phyloP scores from a whole-genome alignment of 2,888 invertebrate species.

The Drosophila vallismaia region DNA sequence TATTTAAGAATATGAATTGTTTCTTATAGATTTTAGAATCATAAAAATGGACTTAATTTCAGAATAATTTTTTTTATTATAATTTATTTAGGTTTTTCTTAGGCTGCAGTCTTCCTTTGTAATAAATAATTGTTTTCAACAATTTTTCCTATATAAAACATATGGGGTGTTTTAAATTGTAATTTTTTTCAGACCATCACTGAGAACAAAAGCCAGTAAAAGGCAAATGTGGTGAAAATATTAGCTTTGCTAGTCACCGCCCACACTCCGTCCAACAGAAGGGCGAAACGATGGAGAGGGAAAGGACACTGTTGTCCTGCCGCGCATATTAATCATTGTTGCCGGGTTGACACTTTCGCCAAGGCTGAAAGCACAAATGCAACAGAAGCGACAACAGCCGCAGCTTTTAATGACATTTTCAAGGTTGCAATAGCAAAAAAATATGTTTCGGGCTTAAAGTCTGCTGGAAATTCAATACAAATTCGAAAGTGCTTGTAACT shows the following conservation, averaged over 20 bases:
- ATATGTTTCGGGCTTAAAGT: slow-evolving; percentile 20
- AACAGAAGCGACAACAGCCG: slow-evolving; percentile 38
- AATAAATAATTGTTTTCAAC: no score
- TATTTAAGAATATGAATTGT: no score
- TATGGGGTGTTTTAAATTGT: no score
- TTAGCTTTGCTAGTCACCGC: slow-evolving; percentile 65
- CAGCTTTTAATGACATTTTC: slow-evolving; percentile 46
- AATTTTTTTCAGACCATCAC: slow-evolving; percentile 1
- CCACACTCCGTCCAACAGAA: slow-evolving; percentile 1
- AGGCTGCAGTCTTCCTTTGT: no score
- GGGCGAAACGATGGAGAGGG: not conserved
- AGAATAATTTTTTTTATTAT: no score
- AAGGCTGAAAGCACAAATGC: slow-evolving; percentile 49
- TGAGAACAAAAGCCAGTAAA: not conserved
- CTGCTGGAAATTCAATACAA: not conserved
- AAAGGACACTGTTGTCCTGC: slow-evolving; percentile 40
- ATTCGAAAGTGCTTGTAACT: not conserved
- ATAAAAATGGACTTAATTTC: no score
- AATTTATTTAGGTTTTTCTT: no score
- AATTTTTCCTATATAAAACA: no score
- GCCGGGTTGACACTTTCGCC: slow-evolving; percentile 43
- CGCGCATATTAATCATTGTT: slow-evolving; percentile 74
- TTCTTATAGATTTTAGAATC: no score
- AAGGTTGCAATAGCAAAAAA: slow-evolving; percentile 35
- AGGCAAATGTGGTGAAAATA: slow-evolving; percentile 55